Percentiles rank a stretch among this genome's conserved stretches.
Evolutionary conservation across 1,140 invertebrate genomes (phyloP).

Genomic region (Acromyrmex charruanus): DNA sequence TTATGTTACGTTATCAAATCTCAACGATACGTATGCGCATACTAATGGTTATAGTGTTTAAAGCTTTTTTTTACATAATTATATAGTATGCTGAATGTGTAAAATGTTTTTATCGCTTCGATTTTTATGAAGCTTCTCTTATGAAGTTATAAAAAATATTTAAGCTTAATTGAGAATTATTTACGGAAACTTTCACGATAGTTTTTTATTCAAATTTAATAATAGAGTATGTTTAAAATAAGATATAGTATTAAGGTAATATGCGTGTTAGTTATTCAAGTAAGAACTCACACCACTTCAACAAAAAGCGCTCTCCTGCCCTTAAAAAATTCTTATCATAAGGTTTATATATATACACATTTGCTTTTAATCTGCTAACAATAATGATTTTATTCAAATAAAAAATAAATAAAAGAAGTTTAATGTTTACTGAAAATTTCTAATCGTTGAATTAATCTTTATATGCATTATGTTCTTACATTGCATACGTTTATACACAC

Average conservation of each 20-base stretch:
- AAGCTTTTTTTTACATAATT: conserved; percentile 22
- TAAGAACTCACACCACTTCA: too few relatives aligned
- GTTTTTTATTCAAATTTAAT: not conserved
- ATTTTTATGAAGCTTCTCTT: not conserved
- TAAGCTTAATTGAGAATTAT: not conserved
- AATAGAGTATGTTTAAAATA: conserved; percentile 7
- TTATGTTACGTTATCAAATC: conserved; percentile 42
- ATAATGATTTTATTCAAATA: not conserved
- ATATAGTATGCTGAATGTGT: not conserved
- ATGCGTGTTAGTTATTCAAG: too few relatives aligned
- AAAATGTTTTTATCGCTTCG: conserved; percentile 6
- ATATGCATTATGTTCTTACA: not conserved
- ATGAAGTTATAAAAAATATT: conserved; percentile 7
- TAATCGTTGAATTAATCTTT: not conserved
- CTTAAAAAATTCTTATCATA: too few relatives aligned
- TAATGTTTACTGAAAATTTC: not conserved
- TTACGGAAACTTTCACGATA: not conserved
- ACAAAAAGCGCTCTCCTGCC: too few relatives aligned
- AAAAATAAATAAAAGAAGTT: not conserved
- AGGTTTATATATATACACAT: too few relatives aligned
- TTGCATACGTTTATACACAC: too few relatives aligned
- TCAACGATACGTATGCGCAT: conserved; percentile 29
- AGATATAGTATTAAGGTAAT: not conserved
- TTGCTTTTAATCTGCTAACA: not conserved
- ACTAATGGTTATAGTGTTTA: conserved; percentile 25